These are phyloP conservation scores for Tortrix viridana DNA, from an alignment of 2,888 invertebrate species.

Conservation along the genomic window DNA sequence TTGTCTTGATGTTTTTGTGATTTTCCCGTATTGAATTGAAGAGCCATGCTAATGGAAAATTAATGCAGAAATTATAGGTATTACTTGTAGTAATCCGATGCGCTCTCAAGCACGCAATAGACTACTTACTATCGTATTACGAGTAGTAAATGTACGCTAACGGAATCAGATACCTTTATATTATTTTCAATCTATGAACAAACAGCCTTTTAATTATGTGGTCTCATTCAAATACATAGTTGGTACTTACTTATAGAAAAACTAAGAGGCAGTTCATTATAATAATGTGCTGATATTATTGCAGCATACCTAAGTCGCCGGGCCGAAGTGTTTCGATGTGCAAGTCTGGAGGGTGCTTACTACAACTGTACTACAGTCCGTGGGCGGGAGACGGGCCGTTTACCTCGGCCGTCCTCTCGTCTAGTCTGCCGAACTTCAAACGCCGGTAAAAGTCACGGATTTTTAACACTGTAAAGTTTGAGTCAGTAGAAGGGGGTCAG, in stretches of 20 bases:
- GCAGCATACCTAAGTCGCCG: conserved; percentile 50
- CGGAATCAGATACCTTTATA: conserved; percentile 17
- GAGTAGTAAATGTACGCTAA: conserved; percentile 6
- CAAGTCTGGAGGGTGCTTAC: conserved; percentile 59
- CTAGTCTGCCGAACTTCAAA: conserved; percentile 53
- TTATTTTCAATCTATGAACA: neutral
- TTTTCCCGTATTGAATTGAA: neutral
- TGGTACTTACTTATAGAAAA: too few relatives aligned
- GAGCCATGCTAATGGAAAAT: neutral
- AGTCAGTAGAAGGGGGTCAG: conserved; percentile 8
- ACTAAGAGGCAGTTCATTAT: neutral
- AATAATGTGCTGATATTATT: conserved; percentile 24
- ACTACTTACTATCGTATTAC: conserved; percentile 26
- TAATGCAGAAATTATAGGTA: conserved; percentile 3
- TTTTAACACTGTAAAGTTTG: conserved; percentile 28
- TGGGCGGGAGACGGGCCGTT: conserved; percentile 70
- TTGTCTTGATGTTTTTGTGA: neutral
- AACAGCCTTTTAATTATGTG: neutral
- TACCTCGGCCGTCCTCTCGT: conserved; percentile 57
- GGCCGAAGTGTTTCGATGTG: conserved; percentile 61
- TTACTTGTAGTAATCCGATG: conserved; percentile 15
- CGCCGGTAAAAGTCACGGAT: conserved; percentile 54
- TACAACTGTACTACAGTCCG: conserved; percentile 71
- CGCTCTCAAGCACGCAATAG: conserved; percentile 21
- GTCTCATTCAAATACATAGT: neutral